Evolutionary conservation across 2,113 vertebrate species (phyloP).

Genomic region (Phrynocephalus versicolor): DNA sequence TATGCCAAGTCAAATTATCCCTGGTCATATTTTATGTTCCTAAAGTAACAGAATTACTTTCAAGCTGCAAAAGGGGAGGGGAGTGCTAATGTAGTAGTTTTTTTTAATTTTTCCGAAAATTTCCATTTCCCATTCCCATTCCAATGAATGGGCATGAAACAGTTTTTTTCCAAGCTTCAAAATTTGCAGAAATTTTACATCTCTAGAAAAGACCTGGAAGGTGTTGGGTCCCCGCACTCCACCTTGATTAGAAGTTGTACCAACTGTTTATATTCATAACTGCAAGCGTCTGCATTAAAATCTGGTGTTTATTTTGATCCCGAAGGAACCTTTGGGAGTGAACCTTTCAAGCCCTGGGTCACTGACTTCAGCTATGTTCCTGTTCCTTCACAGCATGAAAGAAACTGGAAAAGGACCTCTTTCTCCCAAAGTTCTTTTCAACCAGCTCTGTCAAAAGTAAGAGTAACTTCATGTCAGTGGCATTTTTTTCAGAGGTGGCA

Average conservation of each 20-base stretch:
- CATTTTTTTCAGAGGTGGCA: background rate
- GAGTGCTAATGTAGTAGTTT: too few relatives aligned
- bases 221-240: too few relatives aligned
- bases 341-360: conserved; percentile 88
- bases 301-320: conserved; percentile 59
- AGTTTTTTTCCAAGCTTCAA: too few relatives aligned
- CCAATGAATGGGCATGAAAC: too few relatives aligned
- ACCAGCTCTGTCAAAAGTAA: conserved; percentile 97
- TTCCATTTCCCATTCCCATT: too few relatives aligned
- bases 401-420: conserved; percentile 89
- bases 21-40: too few relatives aligned
- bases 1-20: too few relatives aligned
- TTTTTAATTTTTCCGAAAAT: too few relatives aligned
- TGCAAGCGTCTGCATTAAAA: background rate
- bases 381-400: conserved; percentile 95
- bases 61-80: too few relatives aligned
- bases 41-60: too few relatives aligned
- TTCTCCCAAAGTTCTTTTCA: conserved; percentile 94
- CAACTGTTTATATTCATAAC: conserved; percentile 3
- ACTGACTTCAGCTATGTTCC: conserved; percentile 93
- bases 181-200: too few relatives aligned
- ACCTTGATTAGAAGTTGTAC: background rate
- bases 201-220: background rate
- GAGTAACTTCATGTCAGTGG: conserved; percentile 45
- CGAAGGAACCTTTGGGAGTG: conserved; percentile 85